Conservation (phyloP, 2,888 invertebrate genomes). For the Globia sparganii region DNA sequence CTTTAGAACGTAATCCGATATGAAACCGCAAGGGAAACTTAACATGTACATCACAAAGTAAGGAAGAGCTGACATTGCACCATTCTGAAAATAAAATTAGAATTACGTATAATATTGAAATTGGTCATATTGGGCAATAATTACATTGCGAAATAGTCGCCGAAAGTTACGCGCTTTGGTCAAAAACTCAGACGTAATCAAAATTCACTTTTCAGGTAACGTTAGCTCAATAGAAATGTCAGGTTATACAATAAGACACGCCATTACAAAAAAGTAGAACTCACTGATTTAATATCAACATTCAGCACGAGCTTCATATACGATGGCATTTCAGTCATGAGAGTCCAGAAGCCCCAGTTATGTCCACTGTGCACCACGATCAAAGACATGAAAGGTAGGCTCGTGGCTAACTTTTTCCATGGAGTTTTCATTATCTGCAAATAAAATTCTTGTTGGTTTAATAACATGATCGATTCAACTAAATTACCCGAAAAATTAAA, state of each 20-base stretch:
- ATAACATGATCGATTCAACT: background rate
- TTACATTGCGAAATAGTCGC: background rate
- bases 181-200: background rate
- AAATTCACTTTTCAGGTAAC: background rate
- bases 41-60: constrained; percentile 93
- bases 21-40: constrained; percentile 80
- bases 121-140: background rate
- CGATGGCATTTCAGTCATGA: constrained; percentile 93
- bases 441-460: background rate
- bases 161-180: background rate
- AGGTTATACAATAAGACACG: background rate
- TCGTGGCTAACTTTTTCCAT: constrained; percentile 87
- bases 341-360: constrained; percentile 94
- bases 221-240: background rate
- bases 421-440: constrained; percentile 86
- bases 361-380: constrained; percentile 91
- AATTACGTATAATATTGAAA: background rate
- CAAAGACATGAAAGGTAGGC: constrained; percentile 91
- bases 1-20: constrained; percentile 90
- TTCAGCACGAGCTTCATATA: constrained; percentile 91
- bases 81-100: constrained; percentile 86
- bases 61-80: constrained; percentile 93
- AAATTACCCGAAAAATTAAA: background rate
- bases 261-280: constrained; percentile 1
- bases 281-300: constrained; percentile 91